These are phyloP conservation scores for Balearica regulorum DNA, from an alignment of 2,797 vertebrate species.

Conservation along the genomic window DNA sequence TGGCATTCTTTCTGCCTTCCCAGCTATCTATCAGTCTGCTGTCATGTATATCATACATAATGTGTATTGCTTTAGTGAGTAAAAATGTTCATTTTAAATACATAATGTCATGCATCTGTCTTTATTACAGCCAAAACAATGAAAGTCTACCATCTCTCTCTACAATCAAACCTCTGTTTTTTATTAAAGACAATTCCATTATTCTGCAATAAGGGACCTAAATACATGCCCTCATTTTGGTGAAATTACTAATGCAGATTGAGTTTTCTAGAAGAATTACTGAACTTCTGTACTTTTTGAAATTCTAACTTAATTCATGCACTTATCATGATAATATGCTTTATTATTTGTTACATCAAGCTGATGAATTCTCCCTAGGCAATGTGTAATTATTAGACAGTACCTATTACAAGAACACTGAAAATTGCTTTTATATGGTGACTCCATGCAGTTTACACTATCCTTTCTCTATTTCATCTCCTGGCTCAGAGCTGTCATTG, in stretches of 20 bases:
- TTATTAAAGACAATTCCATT: slow-evolving; percentile 64
- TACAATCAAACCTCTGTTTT: not conserved
- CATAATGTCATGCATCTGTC: slow-evolving; percentile 5
- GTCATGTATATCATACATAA: not conserved
- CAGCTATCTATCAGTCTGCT: slow-evolving; percentile 10
- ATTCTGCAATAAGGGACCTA: slow-evolving; percentile 33
- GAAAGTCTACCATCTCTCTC: not conserved
- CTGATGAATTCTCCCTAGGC: slow-evolving; percentile 64
- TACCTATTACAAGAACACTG: slow-evolving; percentile 55
- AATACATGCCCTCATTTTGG: slow-evolving; percentile 49
- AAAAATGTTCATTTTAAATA: slow-evolving; percentile 33
- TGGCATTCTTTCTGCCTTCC: slow-evolving; percentile 1
- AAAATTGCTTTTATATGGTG: slow-evolving; percentile 50
- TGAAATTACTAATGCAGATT: slow-evolving; percentile 61
- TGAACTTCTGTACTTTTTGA: slow-evolving; percentile 37
- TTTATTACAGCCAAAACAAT: slow-evolving; percentile 40
- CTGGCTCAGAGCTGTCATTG: not conserved
- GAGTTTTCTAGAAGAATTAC: slow-evolving; percentile 40
- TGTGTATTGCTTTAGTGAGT: not conserved
- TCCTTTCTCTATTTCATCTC: not conserved
- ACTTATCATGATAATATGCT: slow-evolving; percentile 39
- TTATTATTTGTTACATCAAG: slow-evolving; percentile 65
- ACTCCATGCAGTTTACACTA: slow-evolving; percentile 1
- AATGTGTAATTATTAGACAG: slow-evolving; percentile 67
- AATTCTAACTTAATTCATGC: slow-evolving; percentile 64